These are phyloP conservation scores for Rhagophthalmus giganteus DNA, from an alignment of 2,888 invertebrate species.

Conservation along the genomic window DNA sequence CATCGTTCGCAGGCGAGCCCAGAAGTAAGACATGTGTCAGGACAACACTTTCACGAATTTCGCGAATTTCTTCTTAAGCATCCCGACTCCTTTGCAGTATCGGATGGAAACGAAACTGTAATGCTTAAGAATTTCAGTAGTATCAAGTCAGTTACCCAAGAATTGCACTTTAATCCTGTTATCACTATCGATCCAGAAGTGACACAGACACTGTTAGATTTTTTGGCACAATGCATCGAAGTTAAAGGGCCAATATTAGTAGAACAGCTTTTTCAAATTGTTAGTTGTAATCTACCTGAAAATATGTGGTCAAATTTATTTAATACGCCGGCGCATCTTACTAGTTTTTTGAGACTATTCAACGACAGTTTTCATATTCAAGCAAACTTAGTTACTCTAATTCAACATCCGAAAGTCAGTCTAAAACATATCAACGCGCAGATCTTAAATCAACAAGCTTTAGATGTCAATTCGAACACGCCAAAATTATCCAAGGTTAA, in stretches of 20 bases:
- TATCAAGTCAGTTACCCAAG: constrained; percentile 61
- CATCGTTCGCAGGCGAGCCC: constrained; percentile 96
- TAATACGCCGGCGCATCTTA: constrained; percentile 86
- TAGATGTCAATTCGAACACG: constrained; percentile 12
- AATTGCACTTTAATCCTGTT: constrained; percentile 71
- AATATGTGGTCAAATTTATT: constrained; percentile 78
- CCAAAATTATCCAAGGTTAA: too few species aligned
- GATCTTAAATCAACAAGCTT: constrained; percentile 31
- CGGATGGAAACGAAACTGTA: constrained; percentile 78
- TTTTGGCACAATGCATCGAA: constrained; percentile 80
- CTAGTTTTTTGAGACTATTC: constrained; percentile 89
- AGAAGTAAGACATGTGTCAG: constrained; percentile 95
- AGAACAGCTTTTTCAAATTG: constrained; percentile 83
- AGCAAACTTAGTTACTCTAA: constrained; percentile 84
- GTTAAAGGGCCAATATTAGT: constrained; percentile 75
- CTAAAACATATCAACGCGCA: constrained; percentile 49
- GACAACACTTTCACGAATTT: constrained; percentile 92
- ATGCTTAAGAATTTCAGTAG: constrained; percentile 64
- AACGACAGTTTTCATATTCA: constrained; percentile 94
- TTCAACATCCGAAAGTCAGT: constrained; percentile 74
- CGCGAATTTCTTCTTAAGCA: constrained; percentile 81
- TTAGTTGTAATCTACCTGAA: constrained; percentile 62
- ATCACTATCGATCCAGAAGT: constrained; percentile 81
- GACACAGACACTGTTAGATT: constrained; percentile 80
- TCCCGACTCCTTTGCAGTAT: constrained; percentile 82